These are phyloP conservation scores for Aptenodytes forsteri DNA, from an alignment of 2,113 vertebrate species.

Conservation along the genomic window DNA sequence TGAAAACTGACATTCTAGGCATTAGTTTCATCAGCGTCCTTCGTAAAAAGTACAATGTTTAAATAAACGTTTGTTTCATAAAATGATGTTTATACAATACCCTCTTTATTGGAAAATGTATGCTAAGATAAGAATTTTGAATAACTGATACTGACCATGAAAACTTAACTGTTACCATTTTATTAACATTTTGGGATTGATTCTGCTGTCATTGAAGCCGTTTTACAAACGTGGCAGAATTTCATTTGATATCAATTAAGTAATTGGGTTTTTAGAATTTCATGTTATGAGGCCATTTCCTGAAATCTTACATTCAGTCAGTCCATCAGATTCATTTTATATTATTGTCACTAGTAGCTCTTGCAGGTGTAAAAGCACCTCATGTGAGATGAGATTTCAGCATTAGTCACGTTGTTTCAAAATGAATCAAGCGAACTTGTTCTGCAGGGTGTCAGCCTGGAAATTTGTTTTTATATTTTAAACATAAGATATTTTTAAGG, in stretches of 20 bases:
- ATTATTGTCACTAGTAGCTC: neutral
- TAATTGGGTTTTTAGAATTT: neutral
- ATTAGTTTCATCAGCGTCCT: neutral
- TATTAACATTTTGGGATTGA: neutral
- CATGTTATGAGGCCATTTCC: neutral
- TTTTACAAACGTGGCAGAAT: neutral
- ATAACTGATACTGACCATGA: neutral
- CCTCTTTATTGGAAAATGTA: neutral
- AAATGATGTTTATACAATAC: neutral
- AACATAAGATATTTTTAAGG: neutral
- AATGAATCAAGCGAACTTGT: neutral
- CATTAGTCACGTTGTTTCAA: neutral
- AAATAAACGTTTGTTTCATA: neutral
- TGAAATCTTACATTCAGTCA: neutral
- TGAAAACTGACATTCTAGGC: neutral
- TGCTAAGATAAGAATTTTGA: neutral
- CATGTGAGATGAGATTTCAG: neutral
- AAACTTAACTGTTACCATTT: neutral
- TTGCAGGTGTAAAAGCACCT: neutral
- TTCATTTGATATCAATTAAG: conserved; percentile 15
- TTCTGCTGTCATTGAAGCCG: neutral
- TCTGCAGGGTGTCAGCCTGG: neutral
- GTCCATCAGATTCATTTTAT: neutral
- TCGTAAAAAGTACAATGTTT: neutral
- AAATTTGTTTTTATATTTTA: neutral